These are phyloP conservation scores for Lumbricus terrestris DNA, from an alignment of 2,888 invertebrate species.

Conservation along the genomic window DNA sequence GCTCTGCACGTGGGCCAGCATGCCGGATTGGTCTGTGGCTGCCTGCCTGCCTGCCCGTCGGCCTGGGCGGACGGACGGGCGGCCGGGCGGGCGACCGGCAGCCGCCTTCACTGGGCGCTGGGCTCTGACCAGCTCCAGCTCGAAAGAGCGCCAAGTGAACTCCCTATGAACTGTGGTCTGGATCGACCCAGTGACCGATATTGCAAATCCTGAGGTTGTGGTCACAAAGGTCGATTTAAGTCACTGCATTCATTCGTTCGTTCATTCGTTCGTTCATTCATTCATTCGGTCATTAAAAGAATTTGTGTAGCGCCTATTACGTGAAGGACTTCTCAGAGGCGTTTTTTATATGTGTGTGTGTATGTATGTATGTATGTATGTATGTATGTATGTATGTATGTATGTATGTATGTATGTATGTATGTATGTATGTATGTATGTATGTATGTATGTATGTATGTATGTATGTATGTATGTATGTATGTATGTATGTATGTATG, in stretches of 20 bases:
- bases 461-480: no score
- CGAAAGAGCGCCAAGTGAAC: background rate
- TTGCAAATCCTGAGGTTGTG: background rate
- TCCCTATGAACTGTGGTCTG: background rate
- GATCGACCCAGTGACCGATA: slow-evolving; percentile 9
- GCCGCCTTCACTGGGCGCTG: background rate
- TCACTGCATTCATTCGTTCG: no score
- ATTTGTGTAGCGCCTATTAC: no score
- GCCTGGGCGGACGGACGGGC: background rate
- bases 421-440: no score
- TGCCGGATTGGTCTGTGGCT: background rate
- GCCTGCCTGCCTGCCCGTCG: background rate
- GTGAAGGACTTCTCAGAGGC: no score
- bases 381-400: background rate
- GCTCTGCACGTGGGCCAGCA: background rate
- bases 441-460: no score
- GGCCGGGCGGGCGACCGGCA: background rate
- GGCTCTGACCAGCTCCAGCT: background rate
- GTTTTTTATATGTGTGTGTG: background rate
- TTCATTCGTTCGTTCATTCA: no score
- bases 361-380: background rate
- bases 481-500: no score
- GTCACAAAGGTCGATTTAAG: background rate
- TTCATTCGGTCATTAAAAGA: background rate
- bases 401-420: background rate